These are phyloP conservation scores for Acromyrmex charruanus DNA, from an alignment of 1,140 invertebrate species.

Conservation along the genomic window DNA sequence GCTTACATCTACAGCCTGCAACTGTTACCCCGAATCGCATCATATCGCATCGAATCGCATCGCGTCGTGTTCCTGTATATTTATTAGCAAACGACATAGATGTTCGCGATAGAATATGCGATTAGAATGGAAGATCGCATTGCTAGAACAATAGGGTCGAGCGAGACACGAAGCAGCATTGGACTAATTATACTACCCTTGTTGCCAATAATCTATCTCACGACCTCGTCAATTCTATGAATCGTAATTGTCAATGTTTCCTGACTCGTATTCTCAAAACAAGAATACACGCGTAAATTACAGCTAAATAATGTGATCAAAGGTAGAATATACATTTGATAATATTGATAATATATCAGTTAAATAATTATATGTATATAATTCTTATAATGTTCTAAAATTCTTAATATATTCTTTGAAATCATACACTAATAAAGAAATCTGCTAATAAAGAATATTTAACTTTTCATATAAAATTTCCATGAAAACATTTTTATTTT, in stretches of 20 bases:
- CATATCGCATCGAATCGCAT: background rate
- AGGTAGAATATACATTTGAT: no score
- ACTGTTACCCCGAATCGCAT: background rate
- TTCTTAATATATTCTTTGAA: no score
- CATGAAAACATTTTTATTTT: constrained; percentile 13
- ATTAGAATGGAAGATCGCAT: constrained; percentile 49
- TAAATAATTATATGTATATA: background rate
- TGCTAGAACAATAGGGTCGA: constrained; percentile 31
- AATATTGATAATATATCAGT: background rate
- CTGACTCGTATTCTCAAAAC: background rate
- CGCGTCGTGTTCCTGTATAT: constrained; percentile 44
- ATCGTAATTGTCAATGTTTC: constrained; percentile 22
- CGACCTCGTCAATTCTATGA: background rate
- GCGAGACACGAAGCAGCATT: constrained; percentile 18
- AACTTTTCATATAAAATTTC: constrained; percentile 34
- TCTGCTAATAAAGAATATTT: constrained; percentile 11
- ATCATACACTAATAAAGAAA: no score
- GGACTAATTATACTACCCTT: constrained; percentile 41
- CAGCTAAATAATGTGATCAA: constrained; percentile 7
- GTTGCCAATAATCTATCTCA: background rate
- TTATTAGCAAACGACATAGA: constrained; percentile 65
- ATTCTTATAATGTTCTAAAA: background rate
- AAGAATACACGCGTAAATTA: background rate
- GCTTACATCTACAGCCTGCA: constrained; percentile 44
- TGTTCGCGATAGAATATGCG: constrained; percentile 53